Percentiles rank a stretch among this genome's conserved stretches.
phyloP scores from a whole-genome alignment of 37 sponge, comb jelly and placozoan genomes.

The Spongia lamella region DNA sequence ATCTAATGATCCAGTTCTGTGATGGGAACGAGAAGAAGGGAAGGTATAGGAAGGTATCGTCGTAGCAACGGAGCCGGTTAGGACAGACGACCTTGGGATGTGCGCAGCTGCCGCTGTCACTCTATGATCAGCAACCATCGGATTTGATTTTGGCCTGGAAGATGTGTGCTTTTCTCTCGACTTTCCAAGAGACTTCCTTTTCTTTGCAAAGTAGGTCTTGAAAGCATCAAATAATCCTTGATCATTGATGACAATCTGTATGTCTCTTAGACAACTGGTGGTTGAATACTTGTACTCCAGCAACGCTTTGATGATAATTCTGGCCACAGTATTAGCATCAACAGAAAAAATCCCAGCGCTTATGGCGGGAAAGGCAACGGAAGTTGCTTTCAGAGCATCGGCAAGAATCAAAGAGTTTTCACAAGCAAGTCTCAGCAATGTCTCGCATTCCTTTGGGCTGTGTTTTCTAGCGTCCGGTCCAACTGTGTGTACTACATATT shows the following conservation, averaged over 20 bases:
- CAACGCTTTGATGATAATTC: not conserved
- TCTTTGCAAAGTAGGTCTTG: not conserved
- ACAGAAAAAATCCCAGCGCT: conserved; percentile 5
- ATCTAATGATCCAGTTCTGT: no score
- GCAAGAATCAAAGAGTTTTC: not conserved
- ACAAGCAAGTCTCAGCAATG: not conserved
- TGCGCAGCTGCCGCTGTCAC: no score
- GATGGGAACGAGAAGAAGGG: no score
- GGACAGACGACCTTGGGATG: no score
- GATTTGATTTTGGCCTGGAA: no score
- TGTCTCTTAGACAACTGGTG: not conserved
- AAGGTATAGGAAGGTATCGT: no score
- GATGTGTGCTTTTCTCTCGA: no score
- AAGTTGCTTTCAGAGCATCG: conserved; percentile 2
- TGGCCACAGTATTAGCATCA: not conserved
- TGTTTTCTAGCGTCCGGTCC: conserved; percentile 4
- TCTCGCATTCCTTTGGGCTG: not conserved
- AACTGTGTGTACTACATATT: conserved; percentile 20
- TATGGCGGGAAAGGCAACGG: conserved; percentile 8
- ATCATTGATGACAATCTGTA: conserved; percentile 9
- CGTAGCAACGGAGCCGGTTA: no score
- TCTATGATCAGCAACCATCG: no score
- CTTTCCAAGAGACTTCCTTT: no score
- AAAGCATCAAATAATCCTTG: not conserved
- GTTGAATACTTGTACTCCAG: conserved; percentile 2